phyloP scores from a whole-genome alignment of 2,113 vertebrate genomes.

The Pterocles burchelli region DNA sequence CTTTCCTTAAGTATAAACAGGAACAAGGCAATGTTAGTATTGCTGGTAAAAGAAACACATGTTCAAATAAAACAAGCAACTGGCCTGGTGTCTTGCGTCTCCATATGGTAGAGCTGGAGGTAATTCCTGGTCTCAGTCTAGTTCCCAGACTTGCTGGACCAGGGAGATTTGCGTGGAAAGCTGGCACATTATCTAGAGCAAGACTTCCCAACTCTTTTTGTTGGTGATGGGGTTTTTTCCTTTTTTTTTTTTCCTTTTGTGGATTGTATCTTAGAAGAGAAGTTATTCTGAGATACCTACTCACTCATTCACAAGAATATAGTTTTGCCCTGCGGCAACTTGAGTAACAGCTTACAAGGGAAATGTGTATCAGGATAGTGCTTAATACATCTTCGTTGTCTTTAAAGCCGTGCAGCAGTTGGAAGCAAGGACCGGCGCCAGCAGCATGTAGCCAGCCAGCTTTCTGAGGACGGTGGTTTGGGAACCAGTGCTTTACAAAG shows the following conservation, averaged over 20 bases:
- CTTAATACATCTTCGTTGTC: not conserved
- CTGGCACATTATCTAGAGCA: not conserved
- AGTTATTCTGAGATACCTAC: not conserved
- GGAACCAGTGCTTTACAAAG: not conserved
- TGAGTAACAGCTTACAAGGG: not conserved
- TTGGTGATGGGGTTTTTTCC: not conserved
- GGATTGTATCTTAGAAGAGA: not conserved
- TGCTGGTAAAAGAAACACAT: conserved; percentile 16
- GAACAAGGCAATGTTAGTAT: conserved; percentile 13
- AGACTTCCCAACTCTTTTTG: not conserved
- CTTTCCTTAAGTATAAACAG: conserved; percentile 49
- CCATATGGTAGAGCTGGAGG: not conserved
- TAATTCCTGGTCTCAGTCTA: not conserved
- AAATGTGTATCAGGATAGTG: accelerated
- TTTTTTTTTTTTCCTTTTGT: not conserved
- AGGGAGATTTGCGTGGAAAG: not conserved
- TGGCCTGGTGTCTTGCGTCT: not conserved
- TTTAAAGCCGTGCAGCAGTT: not conserved
- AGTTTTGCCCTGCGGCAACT: not conserved
- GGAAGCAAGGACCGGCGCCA: not conserved
- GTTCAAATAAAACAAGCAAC: not conserved
- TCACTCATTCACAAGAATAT: not conserved
- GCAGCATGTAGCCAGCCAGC: not conserved
- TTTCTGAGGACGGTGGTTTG: conserved; percentile 2
- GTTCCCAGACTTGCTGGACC: not conserved